Evolutionary conservation across 1,140 invertebrate genomes (phyloP).

Genomic region (Leguminivora glycinivorella): DNA sequence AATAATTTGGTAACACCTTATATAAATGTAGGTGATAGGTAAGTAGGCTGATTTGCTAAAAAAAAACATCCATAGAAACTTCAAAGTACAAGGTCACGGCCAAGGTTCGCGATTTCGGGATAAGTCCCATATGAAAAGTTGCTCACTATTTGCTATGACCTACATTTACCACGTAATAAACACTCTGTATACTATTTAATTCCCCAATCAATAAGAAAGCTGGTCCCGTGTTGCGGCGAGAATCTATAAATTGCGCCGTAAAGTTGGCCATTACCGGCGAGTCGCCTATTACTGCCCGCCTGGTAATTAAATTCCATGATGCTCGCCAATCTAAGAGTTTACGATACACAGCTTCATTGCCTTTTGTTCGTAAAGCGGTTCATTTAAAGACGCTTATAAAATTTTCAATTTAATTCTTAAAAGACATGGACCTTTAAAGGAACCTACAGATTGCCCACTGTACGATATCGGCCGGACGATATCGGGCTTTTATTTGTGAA

Average conservation of each 20-base stretch:
- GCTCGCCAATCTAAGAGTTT: slow-evolving; percentile 74
- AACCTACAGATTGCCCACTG: too few relatives aligned
- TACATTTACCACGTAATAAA: too few relatives aligned
- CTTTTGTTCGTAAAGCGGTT: slow-evolving; percentile 51
- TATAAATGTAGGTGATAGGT: too few relatives aligned
- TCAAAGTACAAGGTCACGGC: too few relatives aligned
- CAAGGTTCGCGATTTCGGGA: too few relatives aligned
- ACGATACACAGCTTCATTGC: slow-evolving; percentile 71
- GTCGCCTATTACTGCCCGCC: slow-evolving; percentile 73
- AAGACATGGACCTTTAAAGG: not conserved
- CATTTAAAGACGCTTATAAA: slow-evolving; percentile 39
- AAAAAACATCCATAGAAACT: too few relatives aligned
- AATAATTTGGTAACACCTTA: too few relatives aligned
- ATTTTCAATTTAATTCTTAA: not conserved
- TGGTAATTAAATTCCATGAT: slow-evolving; percentile 74
- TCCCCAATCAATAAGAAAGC: slow-evolving; percentile 50
- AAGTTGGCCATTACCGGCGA: slow-evolving; percentile 67
- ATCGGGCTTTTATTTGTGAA: too few relatives aligned
- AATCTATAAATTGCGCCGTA: slow-evolving; percentile 74
- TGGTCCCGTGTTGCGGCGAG: slow-evolving; percentile 52
- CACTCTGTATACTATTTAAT: not conserved
- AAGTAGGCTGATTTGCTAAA: too few relatives aligned
- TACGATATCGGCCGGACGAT: too few relatives aligned
- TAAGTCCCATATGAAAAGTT: too few relatives aligned
- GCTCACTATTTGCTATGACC: too few relatives aligned